phyloP scores from a whole-genome alignment of 2,888 invertebrate species.

The Lithophane ornitopus region DNA sequence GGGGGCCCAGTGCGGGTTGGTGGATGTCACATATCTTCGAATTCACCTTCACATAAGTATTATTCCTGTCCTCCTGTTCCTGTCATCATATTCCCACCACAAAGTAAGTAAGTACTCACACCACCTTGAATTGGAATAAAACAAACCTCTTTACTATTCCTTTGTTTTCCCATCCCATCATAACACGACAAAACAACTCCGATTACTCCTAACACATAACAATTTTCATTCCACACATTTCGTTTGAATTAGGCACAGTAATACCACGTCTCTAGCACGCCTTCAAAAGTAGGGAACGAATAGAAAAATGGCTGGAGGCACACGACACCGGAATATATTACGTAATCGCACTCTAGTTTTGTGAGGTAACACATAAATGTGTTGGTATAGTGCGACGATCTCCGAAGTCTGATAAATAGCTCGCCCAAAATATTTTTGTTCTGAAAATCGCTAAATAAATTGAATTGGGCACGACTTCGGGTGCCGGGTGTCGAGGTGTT shows the following conservation, averaged over 20 bases:
- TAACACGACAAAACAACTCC: constrained; percentile 56
- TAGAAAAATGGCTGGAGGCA: constrained; percentile 85
- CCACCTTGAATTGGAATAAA: constrained; percentile 18
- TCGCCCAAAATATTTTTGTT: constrained; percentile 83
- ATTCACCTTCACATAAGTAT: neutral
- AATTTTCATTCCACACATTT: constrained; percentile 72
- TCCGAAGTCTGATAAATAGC: constrained; percentile 85
- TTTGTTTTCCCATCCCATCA: constrained; percentile 46
- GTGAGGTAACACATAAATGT: constrained; percentile 85
- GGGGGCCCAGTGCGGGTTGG: neutral
- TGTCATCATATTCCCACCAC: neutral
- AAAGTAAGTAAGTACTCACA: neutral
- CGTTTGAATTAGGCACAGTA: constrained; percentile 76
- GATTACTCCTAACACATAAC: constrained; percentile 63
- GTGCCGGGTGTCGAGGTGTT: constrained; percentile 70
- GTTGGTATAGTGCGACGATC: constrained; percentile 81
- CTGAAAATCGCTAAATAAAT: constrained; percentile 85
- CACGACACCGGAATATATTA: constrained; percentile 88
- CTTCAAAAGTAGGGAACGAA: constrained; percentile 76
- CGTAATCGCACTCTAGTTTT: constrained; percentile 84
- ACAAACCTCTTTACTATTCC: constrained; percentile 31
- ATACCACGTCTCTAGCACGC: constrained; percentile 76
- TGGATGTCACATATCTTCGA: too few species aligned
- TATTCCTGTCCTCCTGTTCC: neutral
- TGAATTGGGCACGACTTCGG: constrained; percentile 77